A percentile compares a stretch with the other conserved stretches of the same genome.
Evolutionary conservation across 2,113 vertebrate genomes (phyloP).

Genomic region (Colistium nudipinnis): DNA sequence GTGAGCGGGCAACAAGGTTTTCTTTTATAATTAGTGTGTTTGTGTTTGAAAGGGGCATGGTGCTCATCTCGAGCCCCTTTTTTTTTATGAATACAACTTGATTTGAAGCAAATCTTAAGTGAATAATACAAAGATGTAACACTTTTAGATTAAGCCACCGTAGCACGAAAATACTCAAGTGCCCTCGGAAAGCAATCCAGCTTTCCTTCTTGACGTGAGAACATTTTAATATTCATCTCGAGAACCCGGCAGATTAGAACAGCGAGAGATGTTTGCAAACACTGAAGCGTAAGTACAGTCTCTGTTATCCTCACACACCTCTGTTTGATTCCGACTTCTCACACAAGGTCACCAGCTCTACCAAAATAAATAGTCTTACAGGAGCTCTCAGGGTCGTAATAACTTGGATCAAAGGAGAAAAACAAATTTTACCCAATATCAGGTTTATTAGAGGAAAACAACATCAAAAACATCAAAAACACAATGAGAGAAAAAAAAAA

Average conservation of each 20-base stretch:
- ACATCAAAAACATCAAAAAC: neutral
- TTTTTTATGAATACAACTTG: conserved; percentile 9
- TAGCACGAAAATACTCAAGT: neutral
- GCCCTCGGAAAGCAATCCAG: neutral
- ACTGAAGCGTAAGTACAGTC: neutral
- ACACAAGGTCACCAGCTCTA: conserved; percentile 30
- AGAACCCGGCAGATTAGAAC: neutral
- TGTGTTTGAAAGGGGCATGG: conserved; percentile 2
- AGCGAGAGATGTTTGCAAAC: neutral
- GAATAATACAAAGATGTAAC: neutral
- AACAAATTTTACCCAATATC: neutral
- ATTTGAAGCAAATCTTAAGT: conserved; percentile 2
- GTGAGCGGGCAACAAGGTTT: neutral
- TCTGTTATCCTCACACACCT: conserved; percentile 18
- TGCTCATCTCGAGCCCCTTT: conserved; percentile 16
- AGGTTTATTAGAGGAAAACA: neutral
- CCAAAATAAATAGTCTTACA: conserved; percentile 30
- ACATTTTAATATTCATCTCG: neutral
- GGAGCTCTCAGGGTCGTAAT: conserved; percentile 21
- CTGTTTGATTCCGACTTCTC: conserved; percentile 8
- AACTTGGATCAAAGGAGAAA: neutral
- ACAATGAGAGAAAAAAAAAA: neutral
- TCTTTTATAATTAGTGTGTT: too few relatives aligned
- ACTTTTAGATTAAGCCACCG: neutral
- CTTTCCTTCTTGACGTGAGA: neutral